These are phyloP conservation scores for Synanceia verrucosa DNA, from an alignment of 2,797 vertebrate genomes.

Conservation along the genomic window DNA sequence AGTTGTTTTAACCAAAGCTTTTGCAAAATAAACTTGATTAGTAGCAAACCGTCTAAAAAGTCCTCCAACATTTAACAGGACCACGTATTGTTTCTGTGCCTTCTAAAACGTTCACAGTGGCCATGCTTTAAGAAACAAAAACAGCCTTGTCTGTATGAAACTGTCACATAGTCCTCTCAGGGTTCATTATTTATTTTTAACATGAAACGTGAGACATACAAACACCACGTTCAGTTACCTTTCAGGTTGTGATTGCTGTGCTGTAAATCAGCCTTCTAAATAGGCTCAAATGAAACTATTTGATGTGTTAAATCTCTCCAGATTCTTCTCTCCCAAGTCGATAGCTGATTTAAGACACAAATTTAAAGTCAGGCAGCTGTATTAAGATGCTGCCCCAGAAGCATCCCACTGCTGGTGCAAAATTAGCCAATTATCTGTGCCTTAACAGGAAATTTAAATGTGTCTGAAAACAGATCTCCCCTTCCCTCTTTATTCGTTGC, in stretches of 20 bases:
- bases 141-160: too few relatives aligned
- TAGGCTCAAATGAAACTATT: not conserved
- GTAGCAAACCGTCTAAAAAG: not conserved
- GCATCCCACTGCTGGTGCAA: slow-evolving; percentile 19
- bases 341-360: not conserved
- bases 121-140: too few relatives aligned
- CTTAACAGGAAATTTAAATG: slow-evolving; percentile 59
- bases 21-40: not conserved
- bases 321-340: not conserved
- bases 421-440: slow-evolving; percentile 56
- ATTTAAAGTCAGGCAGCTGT: not conserved
- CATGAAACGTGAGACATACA: not conserved
- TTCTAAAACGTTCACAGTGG: too few relatives aligned
- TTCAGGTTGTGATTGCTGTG: not conserved
- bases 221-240: not conserved
- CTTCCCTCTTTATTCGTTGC: not conserved
- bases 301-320: not conserved
- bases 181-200: not conserved
- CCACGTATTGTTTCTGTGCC: not conserved
- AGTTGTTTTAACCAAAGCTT: not conserved
- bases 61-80: too few relatives aligned
- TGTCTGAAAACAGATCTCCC: slow-evolving; percentile 60
- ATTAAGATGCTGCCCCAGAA: not conserved
- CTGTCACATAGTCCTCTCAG: not conserved
- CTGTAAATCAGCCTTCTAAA: not conserved